phyloP scores from a whole-genome alignment of 2,888 invertebrate genomes.

The Epiblema foenella region DNA sequence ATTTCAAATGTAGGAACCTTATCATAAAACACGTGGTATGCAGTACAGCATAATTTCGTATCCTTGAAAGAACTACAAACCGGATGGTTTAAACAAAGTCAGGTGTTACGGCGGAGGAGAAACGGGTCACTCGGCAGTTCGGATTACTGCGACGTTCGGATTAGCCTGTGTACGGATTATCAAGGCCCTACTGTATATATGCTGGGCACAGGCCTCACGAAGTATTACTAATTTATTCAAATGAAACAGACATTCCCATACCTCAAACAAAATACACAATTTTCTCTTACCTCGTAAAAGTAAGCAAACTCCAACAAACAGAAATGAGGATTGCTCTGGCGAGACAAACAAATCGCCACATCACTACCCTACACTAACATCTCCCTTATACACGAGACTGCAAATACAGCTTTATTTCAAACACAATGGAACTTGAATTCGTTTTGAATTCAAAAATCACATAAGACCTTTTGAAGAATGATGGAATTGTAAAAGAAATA shows the following conservation, averaged over 20 bases:
- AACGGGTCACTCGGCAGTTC: too few relatives aligned
- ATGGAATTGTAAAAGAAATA: conserved; percentile 32
- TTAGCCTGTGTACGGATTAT: too few relatives aligned
- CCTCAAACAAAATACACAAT: conserved; percentile 28
- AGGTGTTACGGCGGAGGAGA: too few relatives aligned
- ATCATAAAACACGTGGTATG: too few relatives aligned
- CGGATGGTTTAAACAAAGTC: too few relatives aligned
- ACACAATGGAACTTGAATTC: conserved; percentile 1
- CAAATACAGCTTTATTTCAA: conserved; percentile 1
- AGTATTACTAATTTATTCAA: too few relatives aligned
- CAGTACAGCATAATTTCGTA: too few relatives aligned
- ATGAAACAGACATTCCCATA: neutral
- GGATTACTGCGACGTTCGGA: too few relatives aligned
- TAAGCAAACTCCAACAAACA: conserved; percentile 36
- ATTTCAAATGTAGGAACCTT: too few relatives aligned
- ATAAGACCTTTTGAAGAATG: conserved; percentile 9
- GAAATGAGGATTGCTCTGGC: conserved; percentile 29
- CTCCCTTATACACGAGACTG: conserved; percentile 3
- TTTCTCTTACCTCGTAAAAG: conserved; percentile 28
- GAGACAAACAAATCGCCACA: conserved; percentile 21
- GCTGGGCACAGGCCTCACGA: too few relatives aligned
- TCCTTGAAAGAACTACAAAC: too few relatives aligned
- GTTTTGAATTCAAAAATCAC: neutral
- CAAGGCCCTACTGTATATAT: too few relatives aligned
- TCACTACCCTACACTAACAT: neutral